Evolutionary conservation across 2,113 vertebrate species (phyloP), one percentile per base, ranked within the genome.

Genomic region (Poeciliopsis prolifica): DNA sequence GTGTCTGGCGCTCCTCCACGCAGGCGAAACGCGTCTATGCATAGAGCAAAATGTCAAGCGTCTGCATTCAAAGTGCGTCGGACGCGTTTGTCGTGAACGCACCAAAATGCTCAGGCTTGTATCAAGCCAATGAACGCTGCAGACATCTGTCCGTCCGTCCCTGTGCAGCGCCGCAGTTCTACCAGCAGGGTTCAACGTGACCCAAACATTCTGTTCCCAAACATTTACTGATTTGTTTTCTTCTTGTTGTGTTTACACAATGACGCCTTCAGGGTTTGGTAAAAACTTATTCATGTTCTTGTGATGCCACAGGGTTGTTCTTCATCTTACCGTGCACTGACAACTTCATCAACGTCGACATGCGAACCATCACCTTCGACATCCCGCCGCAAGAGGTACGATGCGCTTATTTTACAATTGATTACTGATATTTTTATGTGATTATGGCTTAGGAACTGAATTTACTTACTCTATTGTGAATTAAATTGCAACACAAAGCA

Each of bases 331-430:
- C 97, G 0, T 99, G 98, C 92, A 99, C 97, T 0, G 98, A 99
- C 95, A 97, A 89, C 91, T 96, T 98, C 77, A 96, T 98, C 87
- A 99, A 98, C 58, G 97, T 99, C 91, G 98, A 99, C 92, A 97
- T 99, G 96, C 96, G 97, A 75, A 99, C 97, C 40, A 95, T 99
- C 84, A 97, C 96, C 22, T 99, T 99, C 6, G 96, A 99, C 79
- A 99, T 99, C 74, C 97, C 97, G 10, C 97, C 98, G 3, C 97
- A 99, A 81, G 97, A 99, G 95, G 98, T 99, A 90, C 81, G 89
- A 75, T 67, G 24, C 3, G 9, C 77, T 63, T 64, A 19, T 48
- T 48, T 17, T 17, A 48, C 13, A 48, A 15, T 54, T 54, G 2
- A n/a, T 54, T 54, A 9, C 22, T n/a, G 19, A 3, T 58, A 3